A percentile compares a stretch with the other conserved stretches of the same genome.
Evolutionary conservation across 2,797 vertebrate genomes (phyloP).

Genomic region (Glossophaga mutica): DNA sequence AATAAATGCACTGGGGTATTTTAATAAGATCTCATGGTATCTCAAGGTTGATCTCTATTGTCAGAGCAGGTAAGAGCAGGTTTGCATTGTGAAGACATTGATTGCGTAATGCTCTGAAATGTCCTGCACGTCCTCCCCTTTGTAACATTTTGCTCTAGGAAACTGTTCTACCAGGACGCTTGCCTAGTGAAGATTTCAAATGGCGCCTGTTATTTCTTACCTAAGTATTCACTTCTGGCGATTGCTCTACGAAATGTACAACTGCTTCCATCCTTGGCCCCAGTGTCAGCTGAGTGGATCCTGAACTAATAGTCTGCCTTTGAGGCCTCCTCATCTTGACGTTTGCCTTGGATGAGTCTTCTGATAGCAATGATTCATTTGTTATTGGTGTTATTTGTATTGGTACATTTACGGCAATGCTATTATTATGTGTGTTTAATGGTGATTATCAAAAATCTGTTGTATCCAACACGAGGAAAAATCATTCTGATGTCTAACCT

Average conservation of each 20-base stretch:
- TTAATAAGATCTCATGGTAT: neutral
- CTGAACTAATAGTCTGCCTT: neutral
- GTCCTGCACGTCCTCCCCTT: neutral
- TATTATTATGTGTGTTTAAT: neutral
- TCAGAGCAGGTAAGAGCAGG: neutral
- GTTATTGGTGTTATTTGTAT: neutral
- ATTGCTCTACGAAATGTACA: neutral
- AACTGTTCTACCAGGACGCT: neutral
- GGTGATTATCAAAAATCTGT: neutral
- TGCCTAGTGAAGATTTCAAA: neutral
- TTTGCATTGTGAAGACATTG: neutral
- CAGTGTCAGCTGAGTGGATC: neutral
- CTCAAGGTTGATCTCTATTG: neutral
- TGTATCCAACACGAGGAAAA: neutral
- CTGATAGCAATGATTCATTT: neutral
- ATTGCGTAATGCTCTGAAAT: neutral
- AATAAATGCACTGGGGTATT: neutral
- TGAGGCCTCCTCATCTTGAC: neutral
- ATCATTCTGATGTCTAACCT: neutral
- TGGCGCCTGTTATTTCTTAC: neutral
- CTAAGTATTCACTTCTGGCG: neutral
- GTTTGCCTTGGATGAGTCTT: neutral
- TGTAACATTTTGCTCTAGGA: neutral
- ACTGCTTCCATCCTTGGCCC: neutral
- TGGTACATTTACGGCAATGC: neutral